phyloP scores from a whole-genome alignment of 2,797 vertebrate genomes.

The Manis crassicaudata region DNA sequence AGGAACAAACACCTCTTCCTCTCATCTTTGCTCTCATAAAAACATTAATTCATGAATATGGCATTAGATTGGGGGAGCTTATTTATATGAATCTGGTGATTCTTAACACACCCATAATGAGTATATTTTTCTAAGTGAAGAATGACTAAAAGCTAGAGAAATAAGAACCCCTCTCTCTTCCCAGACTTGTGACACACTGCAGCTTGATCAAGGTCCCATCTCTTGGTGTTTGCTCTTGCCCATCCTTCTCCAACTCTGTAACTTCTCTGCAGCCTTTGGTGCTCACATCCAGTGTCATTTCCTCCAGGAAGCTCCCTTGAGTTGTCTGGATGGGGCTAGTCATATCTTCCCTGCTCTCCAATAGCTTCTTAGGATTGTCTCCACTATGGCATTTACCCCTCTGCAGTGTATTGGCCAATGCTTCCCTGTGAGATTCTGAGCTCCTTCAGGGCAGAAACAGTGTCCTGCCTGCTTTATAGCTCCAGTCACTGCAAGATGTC shows the following conservation, averaged over 20 bases:
- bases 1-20: slow-evolving; percentile 73
- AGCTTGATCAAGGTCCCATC: neutral
- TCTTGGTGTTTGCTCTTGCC: neutral
- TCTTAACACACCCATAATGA: slow-evolving; percentile 51
- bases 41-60: slow-evolving; percentile 59
- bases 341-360: neutral
- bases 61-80: slow-evolving; percentile 49
- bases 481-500: neutral
- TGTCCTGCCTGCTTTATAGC: neutral
- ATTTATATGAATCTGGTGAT: slow-evolving; percentile 20
- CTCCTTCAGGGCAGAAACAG: neutral
- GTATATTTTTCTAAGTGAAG: slow-evolving; percentile 57
- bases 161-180: neutral
- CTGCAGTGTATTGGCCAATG: neutral
- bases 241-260: neutral
- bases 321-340: neutral
- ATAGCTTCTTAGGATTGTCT: neutral
- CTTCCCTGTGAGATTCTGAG: neutral
- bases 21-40: slow-evolving; percentile 58
- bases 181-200: neutral
- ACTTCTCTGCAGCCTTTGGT: neutral
- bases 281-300: neutral
- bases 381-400: neutral
- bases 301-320: neutral
- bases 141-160: slow-evolving; percentile 37